Evolutionary conservation across 2,113 vertebrate species (phyloP).

Genomic region (Peromyscus maniculatus): DNA sequence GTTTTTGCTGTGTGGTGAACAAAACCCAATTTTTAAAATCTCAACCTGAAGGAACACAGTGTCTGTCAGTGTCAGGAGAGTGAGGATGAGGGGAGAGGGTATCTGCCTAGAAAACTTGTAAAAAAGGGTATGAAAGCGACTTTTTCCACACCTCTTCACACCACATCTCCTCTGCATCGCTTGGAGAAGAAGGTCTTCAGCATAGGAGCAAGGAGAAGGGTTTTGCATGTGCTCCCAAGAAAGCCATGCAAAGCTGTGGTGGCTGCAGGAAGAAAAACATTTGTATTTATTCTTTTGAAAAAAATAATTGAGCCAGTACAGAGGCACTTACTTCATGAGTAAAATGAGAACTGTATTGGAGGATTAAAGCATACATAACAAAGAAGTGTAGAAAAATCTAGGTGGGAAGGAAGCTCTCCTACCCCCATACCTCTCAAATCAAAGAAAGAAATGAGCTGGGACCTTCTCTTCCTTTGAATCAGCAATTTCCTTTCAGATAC

Average conservation of each 20-base stretch:
- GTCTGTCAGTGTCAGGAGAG: neutral
- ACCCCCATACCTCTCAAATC: neutral
- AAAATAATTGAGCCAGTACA: slow-evolving; percentile 66
- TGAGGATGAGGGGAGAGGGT: neutral
- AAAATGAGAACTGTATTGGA: slow-evolving; percentile 69
- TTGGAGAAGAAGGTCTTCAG: neutral
- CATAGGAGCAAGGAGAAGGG: neutral
- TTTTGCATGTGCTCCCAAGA: slow-evolving; percentile 63
- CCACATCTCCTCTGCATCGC: neutral
- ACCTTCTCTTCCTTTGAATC: slow-evolving; percentile 74
- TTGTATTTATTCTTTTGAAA: slow-evolving; percentile 74
- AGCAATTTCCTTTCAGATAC: slow-evolving; percentile 74
- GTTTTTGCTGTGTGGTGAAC: neutral
- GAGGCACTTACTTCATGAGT: slow-evolving; percentile 69
- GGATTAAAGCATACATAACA: slow-evolving; percentile 75
- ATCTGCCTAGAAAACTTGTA: neutral
- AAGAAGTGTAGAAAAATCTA: slow-evolving; percentile 47
- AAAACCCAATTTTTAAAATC: slow-evolving; percentile 24
- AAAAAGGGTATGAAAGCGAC: neutral
- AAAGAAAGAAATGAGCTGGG: slow-evolving; percentile 40
- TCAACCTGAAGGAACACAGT: neutral
- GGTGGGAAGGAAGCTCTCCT: neutral
- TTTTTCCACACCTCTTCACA: slow-evolving; percentile 1
- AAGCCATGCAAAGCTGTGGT: slow-evolving; percentile 70
- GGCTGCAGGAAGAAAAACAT: slow-evolving; percentile 70